Evolutionary conservation across 2,888 invertebrate genomes (phyloP).

Genomic region (Trisateles emortualis): DNA sequence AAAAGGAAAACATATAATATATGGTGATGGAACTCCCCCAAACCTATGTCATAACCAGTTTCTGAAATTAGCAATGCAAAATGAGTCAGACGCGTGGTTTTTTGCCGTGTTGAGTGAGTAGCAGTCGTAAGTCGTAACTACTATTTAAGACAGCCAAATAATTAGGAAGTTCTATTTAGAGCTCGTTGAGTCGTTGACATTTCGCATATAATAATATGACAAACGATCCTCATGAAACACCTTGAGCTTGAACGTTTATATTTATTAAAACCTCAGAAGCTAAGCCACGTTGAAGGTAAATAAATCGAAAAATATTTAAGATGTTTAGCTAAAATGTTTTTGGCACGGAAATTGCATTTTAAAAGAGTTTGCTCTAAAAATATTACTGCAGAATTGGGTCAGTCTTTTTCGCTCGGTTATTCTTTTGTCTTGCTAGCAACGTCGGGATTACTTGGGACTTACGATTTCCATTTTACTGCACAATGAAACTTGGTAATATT

Average conservation of each 20-base stretch:
- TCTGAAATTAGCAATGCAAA: conserved; percentile 27
- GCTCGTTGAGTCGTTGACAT: conserved; percentile 46
- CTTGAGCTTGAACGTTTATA: conserved; percentile 32
- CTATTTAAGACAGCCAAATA: conserved; percentile 40
- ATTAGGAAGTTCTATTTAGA: conserved; percentile 36
- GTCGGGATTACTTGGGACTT: conserved; percentile 21
- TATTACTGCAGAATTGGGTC: conserved; percentile 43
- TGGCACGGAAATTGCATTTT: conserved; percentile 43
- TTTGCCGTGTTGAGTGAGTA: conserved; percentile 26
- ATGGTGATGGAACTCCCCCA: conserved; percentile 27
- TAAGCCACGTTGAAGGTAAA: conserved; percentile 27
- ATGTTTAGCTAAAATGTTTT: conserved; percentile 30
- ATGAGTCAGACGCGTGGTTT: conserved; percentile 31
- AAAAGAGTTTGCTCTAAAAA: conserved; percentile 42
- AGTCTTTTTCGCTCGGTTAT: conserved; percentile 23
- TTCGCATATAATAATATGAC: conserved; percentile 29
- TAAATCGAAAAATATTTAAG: conserved; percentile 22
- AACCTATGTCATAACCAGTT: conserved; percentile 32
- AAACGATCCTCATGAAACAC: conserved; percentile 36
- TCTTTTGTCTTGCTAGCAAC: conserved; percentile 35
- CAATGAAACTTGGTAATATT: conserved; percentile 3
- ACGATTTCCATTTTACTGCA: conserved; percentile 19
- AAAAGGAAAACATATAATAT: not conserved
- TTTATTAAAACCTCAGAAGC: conserved; percentile 21
- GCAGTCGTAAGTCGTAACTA: conserved; percentile 22